Base-by-base conservation (phyloP, 2,113 vertebrate genomes). In the Peromyscus polionotus region DNA sequence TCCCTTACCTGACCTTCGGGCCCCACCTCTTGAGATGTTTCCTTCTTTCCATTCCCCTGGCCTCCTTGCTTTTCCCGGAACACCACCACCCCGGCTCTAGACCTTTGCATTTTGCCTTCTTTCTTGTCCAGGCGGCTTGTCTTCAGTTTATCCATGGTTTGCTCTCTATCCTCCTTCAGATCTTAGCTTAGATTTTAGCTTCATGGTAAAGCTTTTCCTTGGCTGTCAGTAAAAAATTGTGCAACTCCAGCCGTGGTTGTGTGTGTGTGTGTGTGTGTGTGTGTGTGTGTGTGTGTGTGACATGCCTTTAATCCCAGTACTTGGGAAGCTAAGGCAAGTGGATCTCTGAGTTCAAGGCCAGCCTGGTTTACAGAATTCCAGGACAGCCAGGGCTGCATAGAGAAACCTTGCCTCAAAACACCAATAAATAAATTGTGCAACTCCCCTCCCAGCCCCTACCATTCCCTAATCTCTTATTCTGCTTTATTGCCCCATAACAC, bases 21-120 rank as follows among this genome's bases (percentile, higher is more conserved):
- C 80, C 59, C 87, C 45, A 26, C 68, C 36, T 84, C 39, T 16
- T 73, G 73, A 33, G 28, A 51, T 67, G 67, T 57, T 94, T 7
- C 36, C 70, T 68, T 88, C 42, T 36, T 87, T 85, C 48, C 42
- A 42, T 59, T 73, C 20, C 39, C 48, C 28, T 61, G 67, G 33
- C 42, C 24, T 91, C 65, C 59, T 85, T 79, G 72, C 57, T 93
- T 87, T 95, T 79, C 59, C 48, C 59, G 31, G 57, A 90, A 87
- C 48, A 75, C 63, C 75, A 57, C 10, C 33, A 0, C 80, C 61
- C 33, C 26, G 28, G 63, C 81, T 45, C 54, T 83, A 86, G 84
- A 61, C 45, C 28, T 92, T 94, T 65, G 72, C 22, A 14, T 63
- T 92, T 95, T 87, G 45, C 87, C 68, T 65, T 67, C 77, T 13